Conservation (phyloP, 2,888 invertebrate species). For the Vesta saturnalis region DNA sequence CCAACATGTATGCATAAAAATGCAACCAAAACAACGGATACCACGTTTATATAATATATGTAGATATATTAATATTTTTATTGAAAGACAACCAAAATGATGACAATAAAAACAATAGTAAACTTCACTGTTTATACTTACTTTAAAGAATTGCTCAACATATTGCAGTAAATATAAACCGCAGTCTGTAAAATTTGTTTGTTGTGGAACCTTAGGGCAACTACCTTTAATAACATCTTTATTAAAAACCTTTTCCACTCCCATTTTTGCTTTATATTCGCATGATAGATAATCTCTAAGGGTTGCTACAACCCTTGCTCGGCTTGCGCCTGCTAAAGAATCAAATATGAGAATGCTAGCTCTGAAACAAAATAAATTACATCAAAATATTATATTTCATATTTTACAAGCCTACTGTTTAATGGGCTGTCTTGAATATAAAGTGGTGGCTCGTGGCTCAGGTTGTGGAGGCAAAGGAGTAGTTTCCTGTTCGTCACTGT, state of each 20-base stretch:
- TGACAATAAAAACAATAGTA: no score
- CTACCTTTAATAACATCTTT: conserved; percentile 88
- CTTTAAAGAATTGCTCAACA: conserved; percentile 95
- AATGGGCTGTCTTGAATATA: conserved; percentile 64
- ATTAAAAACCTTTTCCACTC: conserved; percentile 73
- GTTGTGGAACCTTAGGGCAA: conserved; percentile 94
- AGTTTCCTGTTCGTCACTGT: conserved; percentile 60
- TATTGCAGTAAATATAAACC: conserved; percentile 96
- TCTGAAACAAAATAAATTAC: conserved; percentile 61
- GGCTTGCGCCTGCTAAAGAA: conserved; percentile 85
- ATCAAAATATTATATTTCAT: not conserved
- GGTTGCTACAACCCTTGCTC: conserved; percentile 87
- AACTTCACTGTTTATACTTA: no score
- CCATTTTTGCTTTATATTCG: conserved; percentile 81
- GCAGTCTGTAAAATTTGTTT: conserved; percentile 97
- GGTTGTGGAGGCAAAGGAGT: conserved; percentile 28
- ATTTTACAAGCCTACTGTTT: conserved; percentile 69
- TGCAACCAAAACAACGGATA: no score
- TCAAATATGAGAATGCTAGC: conserved; percentile 96
- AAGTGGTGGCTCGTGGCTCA: conserved; percentile 45
- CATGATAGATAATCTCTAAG: conserved; percentile 91
- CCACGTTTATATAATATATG: no score
- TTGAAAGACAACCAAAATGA: no score
- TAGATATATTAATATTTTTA: no score
- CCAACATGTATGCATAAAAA: no score